phyloP scores from a whole-genome alignment of 1,140 invertebrate genomes.

The Araneus ventricosus region DNA sequence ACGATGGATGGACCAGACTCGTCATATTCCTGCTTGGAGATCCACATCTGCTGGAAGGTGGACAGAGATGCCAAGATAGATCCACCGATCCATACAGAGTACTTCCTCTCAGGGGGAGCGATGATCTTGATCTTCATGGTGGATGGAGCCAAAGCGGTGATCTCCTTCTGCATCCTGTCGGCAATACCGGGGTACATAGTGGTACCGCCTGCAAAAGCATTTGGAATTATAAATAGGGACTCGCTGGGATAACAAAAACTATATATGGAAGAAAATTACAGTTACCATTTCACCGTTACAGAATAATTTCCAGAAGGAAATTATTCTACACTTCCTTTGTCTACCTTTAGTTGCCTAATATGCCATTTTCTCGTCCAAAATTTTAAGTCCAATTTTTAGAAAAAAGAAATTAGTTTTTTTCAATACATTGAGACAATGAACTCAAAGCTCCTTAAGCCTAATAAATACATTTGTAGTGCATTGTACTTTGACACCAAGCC shows the following conservation, averaged over 20 bases:
- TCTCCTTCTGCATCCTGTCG: conserved; percentile 82
- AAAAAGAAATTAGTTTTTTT: too few relatives aligned
- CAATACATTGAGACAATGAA: too few relatives aligned
- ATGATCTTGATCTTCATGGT: conserved; percentile 82
- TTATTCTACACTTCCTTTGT: too few relatives aligned
- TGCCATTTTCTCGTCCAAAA: too few relatives aligned
- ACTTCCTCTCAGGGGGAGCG: conserved; percentile 89
- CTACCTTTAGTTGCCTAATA: too few relatives aligned
- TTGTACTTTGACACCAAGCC: too few relatives aligned
- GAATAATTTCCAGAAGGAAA: too few relatives aligned
- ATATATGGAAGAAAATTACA: neutral
- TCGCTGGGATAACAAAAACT: neutral
- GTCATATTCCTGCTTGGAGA: conserved; percentile 82
- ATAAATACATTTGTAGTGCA: too few relatives aligned
- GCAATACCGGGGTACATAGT: conserved; percentile 83
- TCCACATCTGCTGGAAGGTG: conserved; percentile 82
- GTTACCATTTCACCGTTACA: too few relatives aligned
- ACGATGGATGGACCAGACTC: conserved; percentile 81
- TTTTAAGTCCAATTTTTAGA: too few relatives aligned
- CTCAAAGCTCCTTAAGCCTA: too few relatives aligned
- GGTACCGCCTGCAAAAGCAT: conserved; percentile 79
- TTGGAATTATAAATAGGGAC: neutral
- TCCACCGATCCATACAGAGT: conserved; percentile 93
- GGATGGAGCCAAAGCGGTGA: conserved; percentile 80
- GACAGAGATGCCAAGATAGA: conserved; percentile 83